Base-by-base conservation (phyloP, 2,888 invertebrate genomes). In the Cistogaster globosa region DNA sequence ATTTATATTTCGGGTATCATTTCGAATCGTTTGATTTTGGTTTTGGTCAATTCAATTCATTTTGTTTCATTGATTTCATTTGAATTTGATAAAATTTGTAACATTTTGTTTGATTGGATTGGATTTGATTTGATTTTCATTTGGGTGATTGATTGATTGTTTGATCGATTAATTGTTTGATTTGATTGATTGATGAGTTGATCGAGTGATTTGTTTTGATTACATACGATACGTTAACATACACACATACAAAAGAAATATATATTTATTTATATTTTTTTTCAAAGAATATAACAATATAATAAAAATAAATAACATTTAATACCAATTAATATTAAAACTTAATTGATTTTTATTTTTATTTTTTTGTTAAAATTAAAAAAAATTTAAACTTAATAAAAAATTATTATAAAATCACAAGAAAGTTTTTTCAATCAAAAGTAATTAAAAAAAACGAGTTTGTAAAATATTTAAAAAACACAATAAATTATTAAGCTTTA, bases 201-300 rank as follows among this genome's bases (percentile, higher is more conserved):
- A 67, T 80, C 74, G 74, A 80, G 80, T 77, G 76, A 77, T 83
- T 83, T 76, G 76, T 77, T 72, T 78, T 75, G 74, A 79, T 83
- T 77, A 79, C 72, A 85, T 77, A 77, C 72, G 76, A 85, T 77
- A 82, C 82, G 76, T 81, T 83, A 83, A 85, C 81, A 74, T 81
- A 85, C 80, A 80, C 83, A 84, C 72, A 81, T 67, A 84, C 55
- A 76, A 65, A 82, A 77, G 67, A 79, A 63, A 83, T 72, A 76
- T 72, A 80, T 67, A 67, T 78, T 78, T 78, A 63, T 78, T 71
- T 78, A 63, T 71, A 78, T 63, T 63, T 78, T 71, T 77, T 81
- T 72, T 72, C 69, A 48, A 62, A 84, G 76, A 84, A 71, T 84
- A 84, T 72, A 80, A 84, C 51, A 76, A 80, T 76, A 84, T 84